phyloP scores from a whole-genome alignment of 2,888 invertebrate species.

The Leucophora obtusa region DNA sequence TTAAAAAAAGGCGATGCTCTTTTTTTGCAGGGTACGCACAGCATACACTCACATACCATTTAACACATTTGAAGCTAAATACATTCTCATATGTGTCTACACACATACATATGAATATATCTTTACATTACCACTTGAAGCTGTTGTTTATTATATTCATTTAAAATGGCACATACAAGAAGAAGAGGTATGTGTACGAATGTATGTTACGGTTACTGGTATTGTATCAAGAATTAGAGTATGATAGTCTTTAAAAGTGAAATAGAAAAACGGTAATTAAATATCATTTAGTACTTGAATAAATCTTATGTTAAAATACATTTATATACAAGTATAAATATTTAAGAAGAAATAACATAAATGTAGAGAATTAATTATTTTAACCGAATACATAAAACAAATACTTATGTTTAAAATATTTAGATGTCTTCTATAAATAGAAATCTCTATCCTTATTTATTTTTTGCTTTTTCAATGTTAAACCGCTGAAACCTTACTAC shows the following conservation, averaged over 20 bases:
- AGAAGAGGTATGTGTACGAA: too few species aligned
- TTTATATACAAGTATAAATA: neutral
- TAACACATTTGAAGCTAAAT: too few species aligned
- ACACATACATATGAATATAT: neutral
- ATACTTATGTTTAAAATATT: neutral
- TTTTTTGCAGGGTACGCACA: too few species aligned
- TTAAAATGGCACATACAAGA: neutral
- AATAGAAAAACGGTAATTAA: constrained; percentile 18
- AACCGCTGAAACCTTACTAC: neutral
- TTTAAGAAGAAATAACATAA: neutral
- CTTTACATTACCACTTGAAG: neutral
- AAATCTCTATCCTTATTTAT: neutral
- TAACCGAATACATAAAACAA: neutral
- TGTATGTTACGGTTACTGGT: neutral
- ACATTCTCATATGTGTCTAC: too few species aligned
- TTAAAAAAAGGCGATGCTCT: too few species aligned
- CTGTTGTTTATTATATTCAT: constrained; percentile 22
- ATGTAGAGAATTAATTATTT: neutral
- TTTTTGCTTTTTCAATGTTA: neutral
- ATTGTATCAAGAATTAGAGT: neutral
- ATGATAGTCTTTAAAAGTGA: neutral
- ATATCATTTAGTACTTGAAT: constrained; percentile 14
- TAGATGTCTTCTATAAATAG: neutral
- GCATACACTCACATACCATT: too few species aligned
- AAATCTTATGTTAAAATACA: neutral